Conservation (phyloP, 2,888 invertebrate genomes). For the Erynnis tages region DNA sequence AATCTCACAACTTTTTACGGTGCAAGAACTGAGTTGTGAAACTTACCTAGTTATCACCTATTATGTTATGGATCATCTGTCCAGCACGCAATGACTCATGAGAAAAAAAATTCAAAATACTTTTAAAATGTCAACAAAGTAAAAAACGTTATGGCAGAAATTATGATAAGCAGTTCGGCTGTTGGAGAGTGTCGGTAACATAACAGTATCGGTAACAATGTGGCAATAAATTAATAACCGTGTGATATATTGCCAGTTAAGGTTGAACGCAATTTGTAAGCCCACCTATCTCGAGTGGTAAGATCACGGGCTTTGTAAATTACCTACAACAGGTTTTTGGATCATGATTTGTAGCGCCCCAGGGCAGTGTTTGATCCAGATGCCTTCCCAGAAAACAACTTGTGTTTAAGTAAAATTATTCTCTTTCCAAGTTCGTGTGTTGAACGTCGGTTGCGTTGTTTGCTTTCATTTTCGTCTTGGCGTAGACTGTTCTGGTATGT, state of each 20-base stretch:
- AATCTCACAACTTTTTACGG: too few species aligned
- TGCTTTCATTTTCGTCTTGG: slow-evolving; percentile 17
- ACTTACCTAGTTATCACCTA: too few species aligned
- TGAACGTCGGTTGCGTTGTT: slow-evolving; percentile 13
- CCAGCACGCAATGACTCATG: too few species aligned
- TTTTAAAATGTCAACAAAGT: too few species aligned
- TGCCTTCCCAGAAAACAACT: slow-evolving; percentile 63
- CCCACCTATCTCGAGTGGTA: slow-evolving; percentile 66
- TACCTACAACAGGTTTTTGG: slow-evolving; percentile 78
- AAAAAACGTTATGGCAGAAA: too few species aligned
- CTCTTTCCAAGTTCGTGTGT: slow-evolving; percentile 45
- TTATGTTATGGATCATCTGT: too few species aligned
- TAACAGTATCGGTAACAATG: slow-evolving; percentile 32
- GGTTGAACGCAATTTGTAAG: slow-evolving; percentile 74
- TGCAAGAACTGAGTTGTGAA: too few species aligned
- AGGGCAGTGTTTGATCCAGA: slow-evolving; percentile 71
- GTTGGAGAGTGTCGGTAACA: slow-evolving; percentile 11
- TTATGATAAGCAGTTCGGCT: too few species aligned
- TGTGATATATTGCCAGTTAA: slow-evolving; percentile 73
- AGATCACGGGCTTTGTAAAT: slow-evolving; percentile 61
- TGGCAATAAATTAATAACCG: slow-evolving; percentile 72
- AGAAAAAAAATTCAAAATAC: too few species aligned
- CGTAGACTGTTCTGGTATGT: slow-evolving; percentile 5
- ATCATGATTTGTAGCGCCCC: slow-evolving; percentile 75
- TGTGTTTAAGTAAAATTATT: slow-evolving; percentile 68